Evolutionary conservation across 2,888 invertebrate species (phyloP).

Genomic region (Priocnemis perturbator): DNA sequence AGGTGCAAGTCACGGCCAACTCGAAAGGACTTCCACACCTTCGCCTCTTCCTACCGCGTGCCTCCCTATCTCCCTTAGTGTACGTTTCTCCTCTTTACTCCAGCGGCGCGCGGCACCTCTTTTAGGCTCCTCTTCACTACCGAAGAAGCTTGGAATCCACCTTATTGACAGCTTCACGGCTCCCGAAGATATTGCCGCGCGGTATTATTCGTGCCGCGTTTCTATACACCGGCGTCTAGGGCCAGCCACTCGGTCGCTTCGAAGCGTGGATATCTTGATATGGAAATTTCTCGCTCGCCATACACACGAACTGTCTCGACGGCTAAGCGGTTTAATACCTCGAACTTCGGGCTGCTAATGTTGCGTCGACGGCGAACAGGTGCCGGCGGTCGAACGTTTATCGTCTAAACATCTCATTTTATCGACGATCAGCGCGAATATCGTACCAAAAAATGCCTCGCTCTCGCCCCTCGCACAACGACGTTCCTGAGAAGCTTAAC

Average conservation of each 20-base stretch:
- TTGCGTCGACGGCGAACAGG: no score
- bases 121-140: slow-evolving; percentile 56
- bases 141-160: slow-evolving; percentile 59
- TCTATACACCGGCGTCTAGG: background rate
- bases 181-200: slow-evolving; percentile 61
- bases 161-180: slow-evolving; percentile 67
- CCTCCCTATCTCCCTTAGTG: slow-evolving; percentile 6
- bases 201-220: slow-evolving; percentile 47
- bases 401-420: no score
- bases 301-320: slow-evolving; percentile 30
- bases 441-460: no score
- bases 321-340: background rate
- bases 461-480: no score
- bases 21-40: slow-evolving; percentile 19
- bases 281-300: slow-evolving; percentile 40
- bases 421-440: no score
- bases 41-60: background rate
- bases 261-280: background rate
- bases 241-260: slow-evolving; percentile 7
- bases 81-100: slow-evolving; percentile 14
- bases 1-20: slow-evolving; percentile 66
- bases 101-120: slow-evolving; percentile 53
- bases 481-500: no score
- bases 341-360: no score
- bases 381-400: no score